These are phyloP conservation scores for Chloroclystis v-ata DNA, from an alignment of 2,888 invertebrate genomes.

Conservation along the genomic window DNA sequence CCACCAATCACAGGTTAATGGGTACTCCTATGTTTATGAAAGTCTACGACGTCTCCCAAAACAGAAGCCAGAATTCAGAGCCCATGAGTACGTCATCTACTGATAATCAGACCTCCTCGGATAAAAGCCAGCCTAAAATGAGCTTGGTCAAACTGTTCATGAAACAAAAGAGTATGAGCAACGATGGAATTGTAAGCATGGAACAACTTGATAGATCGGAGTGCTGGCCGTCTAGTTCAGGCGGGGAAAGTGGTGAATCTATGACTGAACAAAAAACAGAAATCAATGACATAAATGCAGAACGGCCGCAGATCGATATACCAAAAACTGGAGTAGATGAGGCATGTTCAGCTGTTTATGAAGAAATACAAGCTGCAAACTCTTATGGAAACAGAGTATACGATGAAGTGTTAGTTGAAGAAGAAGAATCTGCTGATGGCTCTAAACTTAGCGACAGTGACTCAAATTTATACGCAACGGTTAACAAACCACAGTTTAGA, in stretches of 20 bases:
- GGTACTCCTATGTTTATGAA: slow-evolving; percentile 69
- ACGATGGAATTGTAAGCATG: slow-evolving; percentile 85
- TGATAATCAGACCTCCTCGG: slow-evolving; percentile 69
- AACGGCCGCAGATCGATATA: slow-evolving; percentile 72
- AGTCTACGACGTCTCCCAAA: slow-evolving; percentile 71
- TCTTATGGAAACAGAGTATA: slow-evolving; percentile 63
- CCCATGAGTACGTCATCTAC: slow-evolving; percentile 75
- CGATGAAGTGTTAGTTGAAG: slow-evolving; percentile 69
- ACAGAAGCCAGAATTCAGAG: slow-evolving; percentile 71
- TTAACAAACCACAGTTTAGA: slow-evolving; percentile 66
- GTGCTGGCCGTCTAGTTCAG: slow-evolving; percentile 85
- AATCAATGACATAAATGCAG: slow-evolving; percentile 42
- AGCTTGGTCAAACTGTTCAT: slow-evolving; percentile 92
- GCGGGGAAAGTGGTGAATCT: slow-evolving; percentile 80
- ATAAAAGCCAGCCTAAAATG: slow-evolving; percentile 81
- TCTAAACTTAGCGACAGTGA: slow-evolving; percentile 64
- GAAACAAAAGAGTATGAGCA: slow-evolving; percentile 91
- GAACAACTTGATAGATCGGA: slow-evolving; percentile 85
- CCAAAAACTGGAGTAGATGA: slow-evolving; percentile 75
- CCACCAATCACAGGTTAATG: slow-evolving; percentile 65
- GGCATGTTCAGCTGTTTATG: slow-evolving; percentile 55
- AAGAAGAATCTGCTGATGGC: slow-evolving; percentile 66
- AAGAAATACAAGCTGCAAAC: slow-evolving; percentile 57
- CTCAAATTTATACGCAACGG: slow-evolving; percentile 67
- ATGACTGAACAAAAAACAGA: slow-evolving; percentile 69